These are phyloP conservation scores for Ailuropoda melanoleuca DNA, from an alignment of 2,113 vertebrate genomes.

Conservation along the genomic window DNA sequence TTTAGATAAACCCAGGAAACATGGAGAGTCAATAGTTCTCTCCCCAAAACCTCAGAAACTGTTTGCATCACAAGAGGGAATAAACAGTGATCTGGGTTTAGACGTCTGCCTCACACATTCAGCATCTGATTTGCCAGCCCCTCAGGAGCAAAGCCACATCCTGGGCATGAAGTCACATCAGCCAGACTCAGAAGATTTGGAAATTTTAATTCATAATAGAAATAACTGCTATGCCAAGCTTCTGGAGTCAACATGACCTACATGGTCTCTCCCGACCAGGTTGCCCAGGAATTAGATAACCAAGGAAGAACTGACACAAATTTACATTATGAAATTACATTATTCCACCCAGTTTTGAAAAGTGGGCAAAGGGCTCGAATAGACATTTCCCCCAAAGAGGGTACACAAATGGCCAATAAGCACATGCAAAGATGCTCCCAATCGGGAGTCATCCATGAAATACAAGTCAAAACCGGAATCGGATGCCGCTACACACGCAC, in stretches of 20 bases:
- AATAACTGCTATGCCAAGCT: neutral
- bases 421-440: neutral
- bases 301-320: neutral
- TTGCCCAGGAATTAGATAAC: neutral
- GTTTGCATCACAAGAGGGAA: accelerated
- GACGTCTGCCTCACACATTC: neutral
- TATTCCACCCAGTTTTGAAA: neutral
- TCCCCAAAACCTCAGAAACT: neutral
- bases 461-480: neutral
- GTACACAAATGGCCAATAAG: too few relatives aligned
- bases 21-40: neutral
- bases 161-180: neutral
- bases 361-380: neutral
- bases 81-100: neutral
- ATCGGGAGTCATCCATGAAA: neutral
- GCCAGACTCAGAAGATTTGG: neutral
- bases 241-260: neutral
- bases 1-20: neutral
- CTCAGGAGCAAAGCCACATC: neutral
- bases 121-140: neutral
- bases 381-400: neutral
- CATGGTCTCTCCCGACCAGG: neutral
- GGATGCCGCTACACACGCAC: neutral
- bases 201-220: neutral
- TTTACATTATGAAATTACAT: neutral